Base-by-base conservation (phyloP, 2,113 vertebrate genomes). In the Larimichthys polyactis region DNA sequence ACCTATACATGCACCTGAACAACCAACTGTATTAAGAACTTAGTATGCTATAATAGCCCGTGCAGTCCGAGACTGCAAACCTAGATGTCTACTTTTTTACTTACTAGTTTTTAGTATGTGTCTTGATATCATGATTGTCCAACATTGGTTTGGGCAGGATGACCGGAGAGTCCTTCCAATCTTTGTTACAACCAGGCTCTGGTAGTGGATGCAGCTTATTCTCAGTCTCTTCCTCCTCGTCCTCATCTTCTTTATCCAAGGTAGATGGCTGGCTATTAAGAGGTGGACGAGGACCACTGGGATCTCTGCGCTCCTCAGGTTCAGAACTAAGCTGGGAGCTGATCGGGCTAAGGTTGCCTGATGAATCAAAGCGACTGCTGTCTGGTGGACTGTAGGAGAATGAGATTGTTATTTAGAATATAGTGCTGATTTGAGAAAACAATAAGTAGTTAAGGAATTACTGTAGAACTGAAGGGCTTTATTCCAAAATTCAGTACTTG, bases 341-440 rank as follows among this genome's bases (percentile, higher is more conserved):
- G 59, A 92, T 94, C 79, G 96, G 97, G 90, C 97, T 99, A 79
- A 98, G 95, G 87, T 97, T 97, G 55, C 96, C 97, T 15, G 96
- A 98, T 16, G 97, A 99, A 77, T 96, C 95, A 3, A 96, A 97
- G 83, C 94, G 96, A 89, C 96, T 97, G 88, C 96, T 97, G 90
- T 96, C 95, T 79, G 92, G 94, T 24, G 97, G 96, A 92, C 98
- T 99, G 87, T 71, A 81, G 69, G 29, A 40, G 8, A 60, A 78
- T 2, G 8, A 81, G 0, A 64, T 19, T 14, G 20, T 40, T 32
- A 29, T 43, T 79, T 57, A 74, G 11, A 68, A 75, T 19, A 52
- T 22, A 2, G 3, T 57, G 27, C 9, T 36, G 4, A 60, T 48
- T 43, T 70, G 16, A 1, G 12, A 58, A 20, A 55, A 9, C 22